A percentile compares a stretch with the other conserved stretches of the same genome.
These are phyloP conservation scores for Lepidonotus clava DNA, from an alignment of 2,888 invertebrate species.

Conservation along the genomic window DNA sequence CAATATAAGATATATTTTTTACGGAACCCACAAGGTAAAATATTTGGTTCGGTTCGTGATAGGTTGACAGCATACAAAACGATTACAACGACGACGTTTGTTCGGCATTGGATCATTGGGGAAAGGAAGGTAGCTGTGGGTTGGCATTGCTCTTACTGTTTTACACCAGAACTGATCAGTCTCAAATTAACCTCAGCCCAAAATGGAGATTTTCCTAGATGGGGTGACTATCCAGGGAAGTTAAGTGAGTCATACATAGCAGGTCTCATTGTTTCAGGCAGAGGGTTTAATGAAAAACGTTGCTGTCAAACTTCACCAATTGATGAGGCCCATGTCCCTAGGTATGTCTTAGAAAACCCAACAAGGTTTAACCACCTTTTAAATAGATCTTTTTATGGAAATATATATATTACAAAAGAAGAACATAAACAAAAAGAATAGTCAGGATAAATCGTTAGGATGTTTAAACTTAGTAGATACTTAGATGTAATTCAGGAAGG, in stretches of 20 bases:
- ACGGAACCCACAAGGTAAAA: neutral
- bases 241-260: neutral
- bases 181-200: slow-evolving; percentile 11
- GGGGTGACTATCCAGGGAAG: slow-evolving; percentile 26
- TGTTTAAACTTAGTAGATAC: too few species aligned
- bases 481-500: too few species aligned
- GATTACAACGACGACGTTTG: neutral
- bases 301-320: neutral
- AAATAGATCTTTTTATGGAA: neutral
- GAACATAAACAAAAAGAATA: too few species aligned
- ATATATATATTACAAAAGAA: too few species aligned
- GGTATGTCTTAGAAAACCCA: neutral
- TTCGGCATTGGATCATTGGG: neutral
- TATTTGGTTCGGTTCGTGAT: neutral
- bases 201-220: slow-evolving; percentile 36
- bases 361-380: neutral
- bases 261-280: neutral
- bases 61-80: neutral
- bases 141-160: slow-evolving; percentile 40
- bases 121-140: neutral
- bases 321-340: neutral
- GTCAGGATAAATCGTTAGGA: too few species aligned
- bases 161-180: neutral
- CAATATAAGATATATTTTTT: neutral
- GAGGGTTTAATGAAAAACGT: slow-evolving; percentile 3